A percentile compares a stretch with the other conserved stretches of the same genome.
These are phyloP conservation scores for Cryptosula pallasiana DNA, from an alignment of 2,888 invertebrate species.

Conservation along the genomic window DNA sequence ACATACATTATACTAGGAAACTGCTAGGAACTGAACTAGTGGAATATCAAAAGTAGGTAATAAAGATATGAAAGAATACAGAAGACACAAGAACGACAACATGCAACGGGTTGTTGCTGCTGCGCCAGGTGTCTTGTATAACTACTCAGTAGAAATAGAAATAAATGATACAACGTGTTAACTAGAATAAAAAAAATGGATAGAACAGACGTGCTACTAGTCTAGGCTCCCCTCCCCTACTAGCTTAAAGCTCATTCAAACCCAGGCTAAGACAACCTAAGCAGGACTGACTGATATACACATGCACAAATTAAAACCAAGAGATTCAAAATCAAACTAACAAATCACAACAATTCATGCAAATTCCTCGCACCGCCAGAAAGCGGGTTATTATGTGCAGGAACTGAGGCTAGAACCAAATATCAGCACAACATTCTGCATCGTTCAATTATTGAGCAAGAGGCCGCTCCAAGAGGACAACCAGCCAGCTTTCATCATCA, in stretches of 20 bases:
- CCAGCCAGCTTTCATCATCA: not conserved
- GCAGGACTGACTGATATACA: not conserved
- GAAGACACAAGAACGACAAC: not conserved
- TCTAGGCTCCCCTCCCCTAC: not conserved
- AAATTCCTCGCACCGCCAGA: not conserved
- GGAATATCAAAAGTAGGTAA: not conserved
- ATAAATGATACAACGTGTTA: not conserved
- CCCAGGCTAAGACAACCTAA: not conserved
- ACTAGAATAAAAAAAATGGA: too few relatives aligned
- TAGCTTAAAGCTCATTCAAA: not conserved
- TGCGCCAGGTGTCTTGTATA: not conserved
- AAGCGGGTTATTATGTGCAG: not conserved
- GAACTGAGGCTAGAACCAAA: not conserved
- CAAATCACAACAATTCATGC: not conserved
- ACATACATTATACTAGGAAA: not conserved
- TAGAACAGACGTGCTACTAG: not conserved
- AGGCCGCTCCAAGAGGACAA: not conserved
- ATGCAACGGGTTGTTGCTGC: not conserved
- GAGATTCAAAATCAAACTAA: constrained; percentile 18
- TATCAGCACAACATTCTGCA: not conserved
- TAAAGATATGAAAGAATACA: not conserved
- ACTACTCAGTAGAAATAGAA: not conserved
- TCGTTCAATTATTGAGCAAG: constrained; percentile 10
- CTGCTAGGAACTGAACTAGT: not conserved
- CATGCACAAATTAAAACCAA: constrained; percentile 21